Evolutionary conservation across 2,113 vertebrate genomes (phyloP), one percentile per base, ranked within the genome.

Genomic region (Psephotus haematonotus): DNA sequence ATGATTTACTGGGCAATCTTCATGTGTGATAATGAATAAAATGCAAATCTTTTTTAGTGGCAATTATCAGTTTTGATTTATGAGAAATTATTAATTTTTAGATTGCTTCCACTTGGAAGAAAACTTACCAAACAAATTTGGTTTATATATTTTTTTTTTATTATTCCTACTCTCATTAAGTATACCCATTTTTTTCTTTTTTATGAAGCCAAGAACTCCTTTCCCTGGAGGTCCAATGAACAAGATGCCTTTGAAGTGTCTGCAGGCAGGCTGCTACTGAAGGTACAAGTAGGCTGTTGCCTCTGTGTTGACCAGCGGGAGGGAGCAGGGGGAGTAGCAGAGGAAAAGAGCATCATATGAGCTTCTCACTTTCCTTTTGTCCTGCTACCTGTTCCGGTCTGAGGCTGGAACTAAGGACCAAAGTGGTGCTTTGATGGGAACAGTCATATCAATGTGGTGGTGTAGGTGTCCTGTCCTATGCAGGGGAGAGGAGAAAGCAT

Each of bases 1-100:
- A 89, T 90, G 81, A 95, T 96, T 96, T 93, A 96, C 92, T 93
- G 69, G 49, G 62, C 41, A 82, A 90, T 68, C 87, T 96, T 95
- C 74, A 95, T 92, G 62, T 80, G 84, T 75, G 77, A 94, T 95
- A 96, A 97, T 93, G 65, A 97, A 92, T 68, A 92, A 94, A 95
- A 97, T 77, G 57, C 82, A 93, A 87, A 92, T 95, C 79, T 88
- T 37, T 74, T 85, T 94, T 89, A 74, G 69, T 78, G 81, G 43
- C 68, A 90, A 90, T 67, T 67, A 67, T 92, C 76, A 57, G 87
- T 95, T 97, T 95, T 59, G 60, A 95, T 90, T 92, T 94, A 93
- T 44, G 78, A 95, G 49, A 62, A 91, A 90, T 68, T 92, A 88
- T 47, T 95, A 84, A 91, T 85, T 93, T 75, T 84, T 76, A 93